These are phyloP conservation scores for Polydrusus pterygomalis DNA, from an alignment of 2,888 invertebrate genomes.

Conservation along the genomic window DNA sequence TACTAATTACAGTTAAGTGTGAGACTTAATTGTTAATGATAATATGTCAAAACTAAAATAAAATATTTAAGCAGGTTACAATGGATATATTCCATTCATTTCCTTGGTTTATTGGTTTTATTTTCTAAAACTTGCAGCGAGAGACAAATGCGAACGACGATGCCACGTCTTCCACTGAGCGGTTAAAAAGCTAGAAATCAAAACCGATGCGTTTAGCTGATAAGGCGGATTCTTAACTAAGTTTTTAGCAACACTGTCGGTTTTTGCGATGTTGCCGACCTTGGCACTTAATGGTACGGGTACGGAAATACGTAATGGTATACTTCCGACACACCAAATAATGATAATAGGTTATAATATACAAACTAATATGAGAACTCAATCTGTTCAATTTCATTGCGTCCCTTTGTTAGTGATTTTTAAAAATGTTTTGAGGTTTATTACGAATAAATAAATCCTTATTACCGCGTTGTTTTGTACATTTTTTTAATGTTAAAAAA, in stretches of 20 bases:
- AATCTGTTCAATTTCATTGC: slow-evolving; percentile 57
- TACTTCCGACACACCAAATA: slow-evolving; percentile 66
- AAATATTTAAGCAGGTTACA: slow-evolving; percentile 20
- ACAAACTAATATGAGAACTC: slow-evolving; percentile 64
- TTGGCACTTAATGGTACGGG: slow-evolving; percentile 67
- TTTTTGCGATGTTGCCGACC: slow-evolving; percentile 57
- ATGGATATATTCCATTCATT: not conserved
- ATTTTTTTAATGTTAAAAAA: not conserved
- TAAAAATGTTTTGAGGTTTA: not conserved
- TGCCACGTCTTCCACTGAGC: too few relatives aligned
- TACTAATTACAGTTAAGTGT: slow-evolving; percentile 26
- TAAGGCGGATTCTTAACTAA: too few relatives aligned
- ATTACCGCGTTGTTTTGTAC: not conserved
- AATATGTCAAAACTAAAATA: slow-evolving; percentile 32
- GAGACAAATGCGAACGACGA: too few relatives aligned
- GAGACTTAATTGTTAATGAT: slow-evolving; percentile 17
- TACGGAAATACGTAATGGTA: slow-evolving; percentile 68
- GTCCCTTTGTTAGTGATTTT: slow-evolving; percentile 20
- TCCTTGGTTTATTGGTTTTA: not conserved
- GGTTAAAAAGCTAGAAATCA: too few relatives aligned
- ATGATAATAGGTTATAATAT: slow-evolving; percentile 65
- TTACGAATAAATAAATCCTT: slow-evolving; percentile 14
- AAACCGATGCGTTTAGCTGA: too few relatives aligned
- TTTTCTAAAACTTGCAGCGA: not conserved
- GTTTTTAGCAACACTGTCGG: not conserved